Evolutionary conservation across 1,140 invertebrate genomes (phyloP), one percentile per base, ranked within the genome.

Genomic region (Tetramorium simillimum): DNA sequence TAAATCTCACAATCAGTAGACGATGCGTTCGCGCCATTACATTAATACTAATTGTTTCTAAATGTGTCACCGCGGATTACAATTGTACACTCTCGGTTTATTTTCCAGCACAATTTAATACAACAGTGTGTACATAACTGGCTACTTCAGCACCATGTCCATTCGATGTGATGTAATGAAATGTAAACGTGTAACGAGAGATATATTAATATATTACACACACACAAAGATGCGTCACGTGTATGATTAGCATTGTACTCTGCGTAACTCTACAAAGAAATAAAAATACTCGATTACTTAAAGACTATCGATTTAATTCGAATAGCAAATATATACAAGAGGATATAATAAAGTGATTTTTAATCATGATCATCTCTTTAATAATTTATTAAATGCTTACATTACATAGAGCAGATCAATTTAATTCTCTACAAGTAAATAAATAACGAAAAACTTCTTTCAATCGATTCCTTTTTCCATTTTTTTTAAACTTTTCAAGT

Each of bases 121-220:
- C 70, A 72, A 78, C 43, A 65, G 76, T 88, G 85, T 93, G 91
- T 93, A 93, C 86, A 93, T 93, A 93, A 91, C 88, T 70, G 70
- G 40, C 75, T 84, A 90, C 56, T 87, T 85, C 80, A 92, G 91
- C 92, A 93, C 91, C 82, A 86, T 93, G 89, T 92, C 89, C 89
- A 70, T 91, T 92, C 84, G 85, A 92, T 92, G 92, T 93, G 91
- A 89, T 92, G 87, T 91, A 92, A 91, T 92, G 90, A 91, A 92
- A 85, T 72, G 77, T 77, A 75, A 70, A 87, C 67, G 56, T 87
- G 18, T 80, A 82, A 88, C 53, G 73, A 89, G 56, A 89, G 72
- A 90, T 77, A 88, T 88, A 90, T 90, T 88, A 89, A 91, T 92
- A 92, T 91, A 86, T 77, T 92, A 88, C 72, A 86, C 82, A 90